Base-by-base conservation (phyloP, 2,888 invertebrate species). In the Chrysolina haemoptera region DNA sequence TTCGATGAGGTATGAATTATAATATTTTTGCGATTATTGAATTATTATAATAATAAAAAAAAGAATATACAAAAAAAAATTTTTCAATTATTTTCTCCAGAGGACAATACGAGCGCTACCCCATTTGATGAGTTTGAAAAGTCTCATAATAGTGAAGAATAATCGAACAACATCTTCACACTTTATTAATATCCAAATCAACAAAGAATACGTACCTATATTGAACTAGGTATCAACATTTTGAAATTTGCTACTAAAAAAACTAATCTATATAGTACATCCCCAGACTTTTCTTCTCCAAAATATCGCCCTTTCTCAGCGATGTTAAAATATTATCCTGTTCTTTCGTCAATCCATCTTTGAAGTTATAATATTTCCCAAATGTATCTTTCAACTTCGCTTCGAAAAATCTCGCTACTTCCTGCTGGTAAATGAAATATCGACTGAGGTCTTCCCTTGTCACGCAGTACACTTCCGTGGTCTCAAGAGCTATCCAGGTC, bases 401-500 rank as follows among this genome's bases (percentile, higher is more conserved):
- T 27, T 41, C 43, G 50, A 71, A 71, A 62, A 68, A 63, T 6
- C 53, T 20, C 16, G 6, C 40, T 8, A 67, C 41, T 10, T 53
- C 53, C 9, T 53, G 40, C 40, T 53, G 67, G 9, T 14, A 18
- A 1, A 14, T 35, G 16, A 67, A 40, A 40, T 35, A 67, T 18
- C 4, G 18, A 2, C 18, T 9, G 6, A 67, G 22, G 16, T 18
- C 40, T 6, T 67, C 53, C 14, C 67, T n/a, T 2, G 11, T 11
- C 12, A 71, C 67, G n/a, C n/a, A 48, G 70, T 85, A 86, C n/a
- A 86, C 71, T 71, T 87, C 86, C 1, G 86, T 85, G n/a, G 83
- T 84, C 79, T 88, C 88, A 5, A 85, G 77, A 4, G 87, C 86
- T 0, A 84, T 71, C 9, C 65, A 65, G n/a, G 16, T 69, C 22